phyloP scores from a whole-genome alignment of 2,113 vertebrate genomes.

The Falco punctatus region DNA sequence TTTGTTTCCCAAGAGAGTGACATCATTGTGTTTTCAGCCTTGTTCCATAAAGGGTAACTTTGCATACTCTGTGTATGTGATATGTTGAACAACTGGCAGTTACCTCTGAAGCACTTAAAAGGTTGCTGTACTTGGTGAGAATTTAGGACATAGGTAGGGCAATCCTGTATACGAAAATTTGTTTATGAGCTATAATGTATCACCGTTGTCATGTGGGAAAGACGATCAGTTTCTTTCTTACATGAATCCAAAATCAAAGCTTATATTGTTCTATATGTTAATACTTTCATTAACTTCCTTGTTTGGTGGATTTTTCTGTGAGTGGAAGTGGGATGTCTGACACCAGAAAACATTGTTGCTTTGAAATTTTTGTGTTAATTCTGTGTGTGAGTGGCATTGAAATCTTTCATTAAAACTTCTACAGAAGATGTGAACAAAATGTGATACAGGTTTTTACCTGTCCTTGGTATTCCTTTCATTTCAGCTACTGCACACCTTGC shows the following conservation, averaged over 20 bases:
- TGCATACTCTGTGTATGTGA: background rate
- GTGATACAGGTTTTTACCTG: background rate
- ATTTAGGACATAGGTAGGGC: background rate
- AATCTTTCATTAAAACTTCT: background rate
- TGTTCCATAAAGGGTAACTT: background rate
- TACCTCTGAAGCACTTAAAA: background rate
- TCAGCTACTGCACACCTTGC: background rate
- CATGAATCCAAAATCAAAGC: background rate
- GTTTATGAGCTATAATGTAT: background rate
- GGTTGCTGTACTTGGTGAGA: background rate
- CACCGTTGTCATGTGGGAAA: background rate
- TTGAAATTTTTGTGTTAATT: background rate
- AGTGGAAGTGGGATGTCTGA: background rate
- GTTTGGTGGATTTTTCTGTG: background rate
- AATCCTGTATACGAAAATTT: background rate
- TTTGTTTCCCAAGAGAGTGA: background rate
- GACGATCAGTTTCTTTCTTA: background rate
- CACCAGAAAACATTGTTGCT: background rate
- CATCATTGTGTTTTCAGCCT: background rate
- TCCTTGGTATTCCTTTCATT: constrained; percentile 4
- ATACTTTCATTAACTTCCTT: background rate
- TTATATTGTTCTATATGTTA: background rate
- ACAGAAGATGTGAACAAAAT: background rate
- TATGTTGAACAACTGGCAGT: background rate
- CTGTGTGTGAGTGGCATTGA: background rate